These are phyloP conservation scores for Notolabrus celidotus DNA, from an alignment of 2,797 vertebrate genomes.

Conservation along the genomic window DNA sequence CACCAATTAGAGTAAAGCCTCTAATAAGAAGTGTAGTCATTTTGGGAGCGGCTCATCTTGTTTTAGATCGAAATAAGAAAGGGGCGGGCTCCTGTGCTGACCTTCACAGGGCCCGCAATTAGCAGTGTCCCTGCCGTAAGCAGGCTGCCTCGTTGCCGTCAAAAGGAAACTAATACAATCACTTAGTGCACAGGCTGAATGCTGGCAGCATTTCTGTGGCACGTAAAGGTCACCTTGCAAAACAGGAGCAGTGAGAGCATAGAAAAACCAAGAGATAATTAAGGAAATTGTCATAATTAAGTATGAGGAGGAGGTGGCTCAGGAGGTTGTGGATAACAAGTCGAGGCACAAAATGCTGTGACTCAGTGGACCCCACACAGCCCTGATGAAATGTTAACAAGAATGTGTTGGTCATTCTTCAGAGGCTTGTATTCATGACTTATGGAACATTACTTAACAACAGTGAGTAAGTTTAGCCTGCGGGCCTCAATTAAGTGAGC, in stretches of 20 bases:
- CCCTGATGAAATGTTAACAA: conserved; percentile 74
- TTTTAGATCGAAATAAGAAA: conserved; percentile 60
- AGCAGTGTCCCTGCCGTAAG: conserved; percentile 75
- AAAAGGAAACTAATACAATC: conserved; percentile 79
- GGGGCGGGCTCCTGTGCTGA: conserved; percentile 54
- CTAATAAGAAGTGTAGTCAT: conserved; percentile 52
- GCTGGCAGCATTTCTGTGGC: conserved; percentile 78
- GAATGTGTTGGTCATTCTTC: conserved; percentile 61
- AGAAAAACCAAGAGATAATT: conserved; percentile 75
- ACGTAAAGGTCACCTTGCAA: conserved; percentile 84
- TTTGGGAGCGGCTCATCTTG: conserved; percentile 56
- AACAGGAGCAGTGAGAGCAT: conserved; percentile 40
- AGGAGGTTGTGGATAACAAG: conserved; percentile 71
- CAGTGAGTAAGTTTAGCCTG: conserved; percentile 63
- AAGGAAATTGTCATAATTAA: conserved; percentile 83
- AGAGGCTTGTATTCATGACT: conserved; percentile 65
- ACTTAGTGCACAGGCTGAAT: conserved; percentile 64
- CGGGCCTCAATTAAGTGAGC: conserved; percentile 71
- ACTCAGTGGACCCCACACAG: conserved; percentile 70
- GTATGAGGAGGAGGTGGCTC: conserved; percentile 64
- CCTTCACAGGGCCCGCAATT: conserved; percentile 84
- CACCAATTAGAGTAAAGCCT: conserved; percentile 73
- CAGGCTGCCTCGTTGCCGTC: conserved; percentile 67
- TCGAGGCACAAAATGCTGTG: conserved; percentile 61
- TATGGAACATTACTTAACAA: conserved; percentile 68